Conservation (phyloP, 2,113 vertebrate genomes). For the Stegastes partitus region DNA sequence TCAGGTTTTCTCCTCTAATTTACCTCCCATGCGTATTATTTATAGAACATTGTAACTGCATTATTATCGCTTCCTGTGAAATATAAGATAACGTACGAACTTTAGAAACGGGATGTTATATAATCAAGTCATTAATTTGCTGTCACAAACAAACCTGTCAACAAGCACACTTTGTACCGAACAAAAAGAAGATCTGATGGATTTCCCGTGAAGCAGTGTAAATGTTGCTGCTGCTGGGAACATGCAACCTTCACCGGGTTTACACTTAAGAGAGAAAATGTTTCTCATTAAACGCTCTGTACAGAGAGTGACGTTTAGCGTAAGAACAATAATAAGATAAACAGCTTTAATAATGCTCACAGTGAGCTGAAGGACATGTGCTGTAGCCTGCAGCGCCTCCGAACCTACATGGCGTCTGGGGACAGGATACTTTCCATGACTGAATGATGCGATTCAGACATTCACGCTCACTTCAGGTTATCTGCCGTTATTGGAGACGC, state of each 20-base stretch:
- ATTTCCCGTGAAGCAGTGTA: too few relatives aligned
- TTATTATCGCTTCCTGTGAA: too few relatives aligned
- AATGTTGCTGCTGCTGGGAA: neutral
- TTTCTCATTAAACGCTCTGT: neutral
- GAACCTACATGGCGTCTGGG: neutral
- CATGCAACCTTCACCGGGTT: neutral
- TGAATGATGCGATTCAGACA: slow-evolving; percentile 34
- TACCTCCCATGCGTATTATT: too few relatives aligned
- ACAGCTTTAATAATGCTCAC: slow-evolving; percentile 16
- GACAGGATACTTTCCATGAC: slow-evolving; percentile 4
- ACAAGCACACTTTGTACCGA: too few relatives aligned
- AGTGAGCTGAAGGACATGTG: neutral
- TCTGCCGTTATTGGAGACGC: slow-evolving; percentile 40
- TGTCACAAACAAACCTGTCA: neutral
- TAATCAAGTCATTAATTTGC: neutral
- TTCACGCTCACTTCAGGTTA: slow-evolving; percentile 36
- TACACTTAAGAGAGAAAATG: neutral
- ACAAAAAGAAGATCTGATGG: too few relatives aligned
- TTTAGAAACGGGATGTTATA: too few relatives aligned
- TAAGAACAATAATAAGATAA: neutral
- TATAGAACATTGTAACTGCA: too few relatives aligned
- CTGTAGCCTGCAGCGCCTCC: neutral
- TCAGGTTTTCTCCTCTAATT: too few relatives aligned
- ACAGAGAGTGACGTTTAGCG: neutral
- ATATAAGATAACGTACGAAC: too few relatives aligned